A percentile compares a stretch with the other conserved stretches of the same genome.
phyloP scores from a whole-genome alignment of 2,888 invertebrate species.

The Pemphredon lugubris region DNA sequence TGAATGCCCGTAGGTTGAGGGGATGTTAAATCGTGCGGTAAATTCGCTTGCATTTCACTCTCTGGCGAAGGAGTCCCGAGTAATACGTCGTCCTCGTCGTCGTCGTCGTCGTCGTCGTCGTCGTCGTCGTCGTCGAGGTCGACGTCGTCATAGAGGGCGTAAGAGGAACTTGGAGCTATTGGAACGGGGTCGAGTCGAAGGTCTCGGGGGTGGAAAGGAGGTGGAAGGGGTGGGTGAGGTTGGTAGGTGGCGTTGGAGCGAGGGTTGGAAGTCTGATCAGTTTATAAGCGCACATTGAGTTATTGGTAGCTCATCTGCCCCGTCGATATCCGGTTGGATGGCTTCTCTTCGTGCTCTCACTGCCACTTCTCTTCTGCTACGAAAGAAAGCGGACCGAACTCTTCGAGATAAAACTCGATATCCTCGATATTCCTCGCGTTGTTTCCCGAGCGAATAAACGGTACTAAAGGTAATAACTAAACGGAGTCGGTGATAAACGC shows the following conservation, averaged over 20 bases:
- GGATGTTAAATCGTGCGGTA: slow-evolving; percentile 77
- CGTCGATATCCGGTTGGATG: slow-evolving; percentile 75
- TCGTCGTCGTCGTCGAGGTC: slow-evolving; percentile 46
- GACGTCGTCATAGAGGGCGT: slow-evolving; percentile 55
- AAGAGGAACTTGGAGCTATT: slow-evolving; percentile 66
- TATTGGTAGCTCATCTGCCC: slow-evolving; percentile 77
- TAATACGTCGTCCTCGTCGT: slow-evolving; percentile 68
- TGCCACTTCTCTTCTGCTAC: slow-evolving; percentile 31
- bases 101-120: slow-evolving; percentile 32
- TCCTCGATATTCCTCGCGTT: slow-evolving; percentile 23
- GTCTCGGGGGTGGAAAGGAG: slow-evolving; percentile 45
- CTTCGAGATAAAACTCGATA: slow-evolving; percentile 31
- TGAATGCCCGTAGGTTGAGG: slow-evolving; percentile 69
- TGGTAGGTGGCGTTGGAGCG: slow-evolving; percentile 35
- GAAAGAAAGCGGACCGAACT: slow-evolving; percentile 22
- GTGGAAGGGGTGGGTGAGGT: slow-evolving; percentile 13
- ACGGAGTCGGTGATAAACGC: not conserved
- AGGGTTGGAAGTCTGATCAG: slow-evolving; percentile 74
- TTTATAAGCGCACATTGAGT: slow-evolving; percentile 78
- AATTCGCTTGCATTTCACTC: slow-evolving; percentile 77
- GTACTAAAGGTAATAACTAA: not conserved
- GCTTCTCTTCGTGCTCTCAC: slow-evolving; percentile 62
- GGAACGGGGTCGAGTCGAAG: slow-evolving; percentile 65
- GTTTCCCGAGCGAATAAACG: slow-evolving; percentile 16
- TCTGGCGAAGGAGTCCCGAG: slow-evolving; percentile 62